Base-by-base conservation (phyloP, 2,113 vertebrate genomes). In the Chascanopsetta lugubris region DNA sequence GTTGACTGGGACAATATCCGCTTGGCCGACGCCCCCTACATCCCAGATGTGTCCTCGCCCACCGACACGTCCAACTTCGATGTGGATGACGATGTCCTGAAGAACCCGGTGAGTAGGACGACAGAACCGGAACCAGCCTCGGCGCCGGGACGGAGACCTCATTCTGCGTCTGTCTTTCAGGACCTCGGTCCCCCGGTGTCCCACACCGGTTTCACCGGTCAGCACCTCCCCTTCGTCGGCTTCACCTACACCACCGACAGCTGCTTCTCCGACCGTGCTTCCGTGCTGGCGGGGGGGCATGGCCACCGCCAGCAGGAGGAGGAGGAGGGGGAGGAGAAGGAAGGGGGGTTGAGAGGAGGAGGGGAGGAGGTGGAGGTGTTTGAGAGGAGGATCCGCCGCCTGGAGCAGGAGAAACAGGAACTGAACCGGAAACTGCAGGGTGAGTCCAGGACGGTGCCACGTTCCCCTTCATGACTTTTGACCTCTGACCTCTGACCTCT, bases 41-140 rank as follows among this genome's bases (percentile, higher is more conserved):
- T 99, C 77, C 97, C 97, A 0, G 97, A 99, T 0, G 97, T 99
- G 82, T 99, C 96, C 88, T 99, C 97, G 18, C 97, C 97, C 46
- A 98, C 96, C 0, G 97, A 99, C 91, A 99, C 97, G 0, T 99
- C 97, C 21, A 99, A 99, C 90, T 99, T 99, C 0, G 96, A 99
- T 1, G 97, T 98, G 65, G 97, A 99, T 2, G 97, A 99, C 3
- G 97, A 99, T 9, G 90, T 96, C 8, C 92, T 98, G 2, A 94
- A 98, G 83, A 98, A 98, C 83, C 92, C 93, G 38, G 97, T 99
- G 62, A 92, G 85, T 29, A 43, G 5, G 0, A 26, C 24, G 32
- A 9, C 32, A 3, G 8, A 34, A 13, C 32, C 13, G 32, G 1
- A 3, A 34, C 34, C 34, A 4, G 2, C 8, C 45, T 20, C 17